phyloP scores from a whole-genome alignment of 2,888 invertebrate species.

The Rhingia campestris region DNA sequence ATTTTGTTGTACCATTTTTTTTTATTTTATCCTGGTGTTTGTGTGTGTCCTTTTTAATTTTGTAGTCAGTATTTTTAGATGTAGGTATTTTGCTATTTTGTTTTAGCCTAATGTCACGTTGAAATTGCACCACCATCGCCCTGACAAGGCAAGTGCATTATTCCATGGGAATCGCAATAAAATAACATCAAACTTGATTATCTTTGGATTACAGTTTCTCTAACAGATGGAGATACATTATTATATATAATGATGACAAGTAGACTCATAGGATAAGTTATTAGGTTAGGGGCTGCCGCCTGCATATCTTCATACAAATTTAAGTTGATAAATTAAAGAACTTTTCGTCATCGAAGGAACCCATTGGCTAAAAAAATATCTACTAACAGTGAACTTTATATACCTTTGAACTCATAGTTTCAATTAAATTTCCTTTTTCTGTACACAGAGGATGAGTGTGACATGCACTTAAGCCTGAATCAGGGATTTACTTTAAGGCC shows the following conservation, averaged over 20 bases:
- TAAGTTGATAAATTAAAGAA: too few species aligned
- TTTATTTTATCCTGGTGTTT: slow-evolving; percentile 7
- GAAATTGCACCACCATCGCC: slow-evolving; percentile 1
- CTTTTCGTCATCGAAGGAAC: too few species aligned
- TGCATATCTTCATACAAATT: too few species aligned
- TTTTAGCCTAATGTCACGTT: slow-evolving; percentile 25
- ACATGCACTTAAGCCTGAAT: too few species aligned
- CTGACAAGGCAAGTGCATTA: slow-evolving; percentile 21
- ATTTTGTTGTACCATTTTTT: slow-evolving; percentile 1
- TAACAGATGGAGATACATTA: slow-evolving; percentile 1
- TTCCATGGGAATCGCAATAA: slow-evolving; percentile 21
- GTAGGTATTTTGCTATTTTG: slow-evolving; percentile 1
- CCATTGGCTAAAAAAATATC: too few species aligned
- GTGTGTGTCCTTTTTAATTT: slow-evolving; percentile 55
- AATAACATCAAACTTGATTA: slow-evolving; percentile 4
- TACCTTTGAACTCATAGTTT: too few species aligned
- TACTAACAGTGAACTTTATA: too few species aligned
- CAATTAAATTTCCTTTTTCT: too few species aligned
- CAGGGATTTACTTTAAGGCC: too few species aligned
- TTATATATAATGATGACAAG: not conserved
- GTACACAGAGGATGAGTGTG: too few species aligned
- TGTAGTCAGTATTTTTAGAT: slow-evolving; percentile 41
- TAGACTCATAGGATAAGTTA: not conserved
- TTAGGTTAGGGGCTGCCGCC: too few species aligned
- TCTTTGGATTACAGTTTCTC: slow-evolving; percentile 12